These are phyloP conservation scores for Anolis sagrei DNA, from an alignment of 2,113 vertebrate species.

Conservation along the genomic window DNA sequence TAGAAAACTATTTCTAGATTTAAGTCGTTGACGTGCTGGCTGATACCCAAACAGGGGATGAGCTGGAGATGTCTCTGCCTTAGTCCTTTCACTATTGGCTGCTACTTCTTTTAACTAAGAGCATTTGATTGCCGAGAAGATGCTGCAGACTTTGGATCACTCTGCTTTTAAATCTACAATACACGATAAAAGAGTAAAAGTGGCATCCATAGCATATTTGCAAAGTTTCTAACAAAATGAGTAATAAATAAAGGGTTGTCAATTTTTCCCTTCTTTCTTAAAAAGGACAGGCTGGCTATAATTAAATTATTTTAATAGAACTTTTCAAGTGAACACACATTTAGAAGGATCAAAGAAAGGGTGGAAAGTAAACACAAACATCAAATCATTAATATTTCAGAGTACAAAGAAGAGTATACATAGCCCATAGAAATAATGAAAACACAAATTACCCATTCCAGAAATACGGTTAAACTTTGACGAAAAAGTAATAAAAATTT, in stretches of 20 bases:
- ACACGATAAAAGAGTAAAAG: neutral
- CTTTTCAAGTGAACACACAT: constrained; percentile 53
- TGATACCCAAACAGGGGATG: no score
- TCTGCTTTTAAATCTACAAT: neutral
- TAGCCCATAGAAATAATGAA: constrained; percentile 69
- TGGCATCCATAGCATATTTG: neutral
- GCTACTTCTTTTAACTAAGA: no score
- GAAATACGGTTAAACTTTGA: constrained; percentile 71
- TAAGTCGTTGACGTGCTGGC: no score
- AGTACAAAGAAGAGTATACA: constrained; percentile 63
- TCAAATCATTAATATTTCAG: constrained; percentile 70
- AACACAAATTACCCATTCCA: constrained; percentile 61
- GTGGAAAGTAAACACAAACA: constrained; percentile 54
- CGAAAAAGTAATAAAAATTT: constrained; percentile 72
- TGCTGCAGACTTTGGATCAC: neutral
- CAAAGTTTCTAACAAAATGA: neutral
- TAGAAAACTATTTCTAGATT: no score
- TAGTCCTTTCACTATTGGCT: no score
- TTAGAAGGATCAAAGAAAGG: constrained; percentile 45
- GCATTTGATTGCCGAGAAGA: neutral
- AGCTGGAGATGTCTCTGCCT: no score
- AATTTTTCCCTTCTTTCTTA: neutral
- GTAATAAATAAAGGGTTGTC: neutral
- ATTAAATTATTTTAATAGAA: constrained; percentile 50
- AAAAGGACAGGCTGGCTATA: constrained; percentile 20